These are phyloP conservation scores for Beris morrisii DNA, from an alignment of 2,888 invertebrate species.

Conservation along the genomic window DNA sequence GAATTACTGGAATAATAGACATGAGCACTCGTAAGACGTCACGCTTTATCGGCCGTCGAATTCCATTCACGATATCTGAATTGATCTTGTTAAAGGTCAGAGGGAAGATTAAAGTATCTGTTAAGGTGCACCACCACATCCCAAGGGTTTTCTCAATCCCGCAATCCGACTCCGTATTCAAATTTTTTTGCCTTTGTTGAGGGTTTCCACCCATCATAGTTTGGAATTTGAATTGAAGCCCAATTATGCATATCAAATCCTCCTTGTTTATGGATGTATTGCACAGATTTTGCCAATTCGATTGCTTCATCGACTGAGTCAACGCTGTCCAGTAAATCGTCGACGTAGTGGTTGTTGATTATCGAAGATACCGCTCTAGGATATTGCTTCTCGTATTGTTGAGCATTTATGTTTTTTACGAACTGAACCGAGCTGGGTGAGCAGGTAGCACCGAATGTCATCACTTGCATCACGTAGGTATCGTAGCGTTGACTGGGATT, in stretches of 20 bases:
- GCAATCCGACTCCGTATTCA: background rate
- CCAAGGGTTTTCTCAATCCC: constrained; percentile 25
- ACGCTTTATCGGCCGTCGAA: constrained; percentile 7
- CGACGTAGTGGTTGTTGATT: constrained; percentile 28
- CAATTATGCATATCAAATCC: background rate
- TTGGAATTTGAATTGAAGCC: background rate
- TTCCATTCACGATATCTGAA: background rate
- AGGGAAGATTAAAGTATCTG: constrained; percentile 10
- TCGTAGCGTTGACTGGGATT: constrained; percentile 31
- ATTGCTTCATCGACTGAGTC: constrained; percentile 27
- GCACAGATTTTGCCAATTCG: background rate
- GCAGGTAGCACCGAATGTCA: constrained; percentile 43
- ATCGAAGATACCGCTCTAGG: constrained; percentile 30
- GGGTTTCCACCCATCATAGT: constrained; percentile 2
- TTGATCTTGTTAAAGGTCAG: background rate
- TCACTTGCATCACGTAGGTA: constrained; percentile 40
- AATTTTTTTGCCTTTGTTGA: background rate
- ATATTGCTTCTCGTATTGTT: constrained; percentile 4
- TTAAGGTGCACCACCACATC: constrained; percentile 22
- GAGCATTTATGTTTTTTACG: constrained; percentile 31
- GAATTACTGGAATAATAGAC: constrained; percentile 30
- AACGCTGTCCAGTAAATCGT: constrained; percentile 34
- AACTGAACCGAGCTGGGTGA: constrained; percentile 39
- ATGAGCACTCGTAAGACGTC: constrained; percentile 34
- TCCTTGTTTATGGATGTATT: constrained; percentile 5